Evolutionary conservation across 23 tunicate genomes (phyloP), one percentile per base, ranked within the genome.

Genomic region (Corella eumyota): DNA sequence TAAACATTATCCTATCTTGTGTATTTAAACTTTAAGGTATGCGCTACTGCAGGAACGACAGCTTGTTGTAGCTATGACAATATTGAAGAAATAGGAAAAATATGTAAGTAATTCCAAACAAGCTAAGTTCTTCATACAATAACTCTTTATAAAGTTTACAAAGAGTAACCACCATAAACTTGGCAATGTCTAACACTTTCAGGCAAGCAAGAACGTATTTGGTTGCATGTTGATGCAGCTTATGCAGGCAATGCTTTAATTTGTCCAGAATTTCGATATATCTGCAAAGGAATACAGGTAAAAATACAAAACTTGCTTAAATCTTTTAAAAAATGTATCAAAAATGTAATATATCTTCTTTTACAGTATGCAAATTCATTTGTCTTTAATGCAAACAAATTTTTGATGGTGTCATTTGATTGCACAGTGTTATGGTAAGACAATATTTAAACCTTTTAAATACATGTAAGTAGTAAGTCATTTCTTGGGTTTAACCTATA

Each of bases 351-450:
- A n/a, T n/a, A n/a, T n/a, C n/a, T n/a, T n/a, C n/a, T n/a, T n/a
- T 26, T 62, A 25, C 47, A 85, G 95, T 32, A n/a, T 1, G 78
- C 58, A 7, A 85, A 73, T 2, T 85, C 95, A 1, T 85, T 76
- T 54, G 64, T 56, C 32, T 77, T 69, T 58, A 85, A 76, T 62
- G 74, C 95, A 17, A 84, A 85, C 56, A 85, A 85, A 59, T 58
- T 70, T 69, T 36, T 76, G 95, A 69, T 76, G 95, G 68, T 76
- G 2, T 60, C 36, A 21, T 75, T 70, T 30, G 75, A 66, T 50
- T 85, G 78, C 63, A 60, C 86, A n/a, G 73, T 74, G 7, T 45
- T 85, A 4, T 85, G 95, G 95, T 85, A 57, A 76, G 71, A 3
- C 15, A 11, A 9, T 40, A 15, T 40, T n/a, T n/a, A n/a, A n/a